Evolutionary conservation across 2,888 invertebrate species (phyloP).

Genomic region (Physocephala rufipes): DNA sequence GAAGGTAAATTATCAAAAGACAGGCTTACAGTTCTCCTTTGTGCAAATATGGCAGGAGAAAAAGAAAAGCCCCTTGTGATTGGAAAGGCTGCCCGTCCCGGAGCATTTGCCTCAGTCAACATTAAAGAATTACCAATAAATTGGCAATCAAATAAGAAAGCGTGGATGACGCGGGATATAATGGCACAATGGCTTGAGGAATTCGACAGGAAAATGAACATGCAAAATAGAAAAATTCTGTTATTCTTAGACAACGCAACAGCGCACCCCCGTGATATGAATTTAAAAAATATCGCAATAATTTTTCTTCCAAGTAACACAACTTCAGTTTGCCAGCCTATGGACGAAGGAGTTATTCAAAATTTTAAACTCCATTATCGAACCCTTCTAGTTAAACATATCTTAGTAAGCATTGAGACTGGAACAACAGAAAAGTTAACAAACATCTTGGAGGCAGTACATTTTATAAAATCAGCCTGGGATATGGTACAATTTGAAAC

Average conservation of each 20-base stretch:
- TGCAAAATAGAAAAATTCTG: slow-evolving; percentile 38
- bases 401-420: too few relatives aligned
- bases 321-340: slow-evolving; percentile 41
- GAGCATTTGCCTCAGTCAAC: slow-evolving; percentile 36
- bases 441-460: too few relatives aligned
- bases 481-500: slow-evolving; percentile 16
- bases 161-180: slow-evolving; percentile 48
- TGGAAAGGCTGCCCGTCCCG: slow-evolving; percentile 42
- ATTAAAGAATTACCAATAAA: slow-evolving; percentile 40
- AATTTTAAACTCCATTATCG: slow-evolving; percentile 38
- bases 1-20: slow-evolving; percentile 51
- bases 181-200: slow-evolving; percentile 42
- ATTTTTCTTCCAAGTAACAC: slow-evolving; percentile 34
- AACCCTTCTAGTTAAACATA: slow-evolving; percentile 34
- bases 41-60: slow-evolving; percentile 48
- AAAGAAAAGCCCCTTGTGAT: slow-evolving; percentile 46
- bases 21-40: slow-evolving; percentile 48
- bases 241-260: slow-evolving; percentile 40
- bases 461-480: too few relatives aligned
- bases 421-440: too few relatives aligned
- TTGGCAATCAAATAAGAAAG: slow-evolving; percentile 46
- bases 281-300: slow-evolving; percentile 34
- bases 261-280: too few relatives aligned
- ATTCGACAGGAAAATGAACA: slow-evolving; percentile 38
- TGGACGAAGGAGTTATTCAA: slow-evolving; percentile 41